Percentiles rank a stretch among this genome's conserved stretches.
These are phyloP conservation scores for Coenobita brevimanus DNA, from an alignment of 1,140 invertebrate genomes.

Conservation along the genomic window DNA sequence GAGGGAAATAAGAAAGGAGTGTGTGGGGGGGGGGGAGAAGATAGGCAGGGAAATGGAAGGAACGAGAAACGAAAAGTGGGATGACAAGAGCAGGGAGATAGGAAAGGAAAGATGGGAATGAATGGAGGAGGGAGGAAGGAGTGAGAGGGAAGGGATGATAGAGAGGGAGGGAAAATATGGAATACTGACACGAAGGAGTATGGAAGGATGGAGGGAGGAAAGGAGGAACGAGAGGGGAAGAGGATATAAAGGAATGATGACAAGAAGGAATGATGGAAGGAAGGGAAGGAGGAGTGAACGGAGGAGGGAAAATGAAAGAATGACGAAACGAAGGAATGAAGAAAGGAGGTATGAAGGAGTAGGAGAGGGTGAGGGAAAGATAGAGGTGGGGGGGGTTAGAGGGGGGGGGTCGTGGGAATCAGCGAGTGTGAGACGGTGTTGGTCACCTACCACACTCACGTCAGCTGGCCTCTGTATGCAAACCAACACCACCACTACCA, in stretches of 20 bases:
- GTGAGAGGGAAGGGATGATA: background rate
- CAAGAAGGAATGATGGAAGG: background rate
- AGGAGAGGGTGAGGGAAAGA: background rate
- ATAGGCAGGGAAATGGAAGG: background rate
- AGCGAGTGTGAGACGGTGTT: background rate
- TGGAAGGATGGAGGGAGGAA: background rate
- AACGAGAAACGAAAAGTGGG: background rate
- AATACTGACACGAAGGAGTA: background rate
- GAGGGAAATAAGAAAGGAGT: background rate
- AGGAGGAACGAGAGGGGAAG: background rate
- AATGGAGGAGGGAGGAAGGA: background rate
- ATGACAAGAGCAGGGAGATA: background rate
- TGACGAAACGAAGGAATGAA: background rate
- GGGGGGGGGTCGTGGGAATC: background rate
- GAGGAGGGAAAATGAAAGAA: background rate
- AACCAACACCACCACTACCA: background rate
- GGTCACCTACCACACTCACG: background rate
- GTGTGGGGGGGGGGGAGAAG: background rate
- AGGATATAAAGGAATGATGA: background rate
- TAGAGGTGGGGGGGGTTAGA: background rate
- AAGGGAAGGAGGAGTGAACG: background rate
- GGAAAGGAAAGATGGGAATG: background rate
- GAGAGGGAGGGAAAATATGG: background rate
- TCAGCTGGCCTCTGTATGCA: background rate
- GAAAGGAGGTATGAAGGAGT: background rate